Base-by-base conservation (phyloP, 2,888 invertebrate genomes). In the Standfussiana lucernea region DNA sequence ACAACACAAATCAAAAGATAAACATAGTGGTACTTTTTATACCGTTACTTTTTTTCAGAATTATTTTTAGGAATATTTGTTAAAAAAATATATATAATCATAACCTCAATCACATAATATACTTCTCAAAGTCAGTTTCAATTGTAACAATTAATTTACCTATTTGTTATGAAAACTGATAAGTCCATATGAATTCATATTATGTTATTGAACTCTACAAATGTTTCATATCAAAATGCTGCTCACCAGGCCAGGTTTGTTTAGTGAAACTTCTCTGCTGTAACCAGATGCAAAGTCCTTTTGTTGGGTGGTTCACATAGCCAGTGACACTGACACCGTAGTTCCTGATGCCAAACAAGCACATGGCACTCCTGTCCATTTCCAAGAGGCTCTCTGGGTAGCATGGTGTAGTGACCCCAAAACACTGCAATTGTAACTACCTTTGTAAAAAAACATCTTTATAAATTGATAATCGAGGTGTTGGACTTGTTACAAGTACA, bases 291-390 rank as follows among this genome's bases (percentile, higher is more conserved):
- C 98, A 99, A 65, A 99, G 95, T 10, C 99, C 98, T 94, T 98
- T 98, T 71, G 98, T 97, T 53, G 98, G 98, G 95, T 99, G 98
- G 92, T 97, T 97, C 72, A 99, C 98, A 94, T 98, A 99, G 24
- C 99, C 99, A 93, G 99, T 99, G 78, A 99, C 98, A 93, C 99
- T 99, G 73, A 99, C 98, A 37, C 99, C 99, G 95, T 99, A 99
- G 94, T 99, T 99, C 88, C 98, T 97, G 89, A 99, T 98, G 72
- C 99, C 99, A 97, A 99, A 99, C 73, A 99, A 95, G 97, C 99
- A 99, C 80, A 99, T 98, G 77, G 99, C 99, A 79, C 99, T 98
- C 85, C 99, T 97, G 93, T 99, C 99, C 98, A 99, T 99, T 93
- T 98, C 98, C 89, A 97, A 91, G 45, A 97, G 92, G 84, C 96